A percentile compares a stretch with the other conserved stretches of the same genome.
phyloP scores from a whole-genome alignment of 2,797 vertebrate species.

The Danio tinwini region DNA sequence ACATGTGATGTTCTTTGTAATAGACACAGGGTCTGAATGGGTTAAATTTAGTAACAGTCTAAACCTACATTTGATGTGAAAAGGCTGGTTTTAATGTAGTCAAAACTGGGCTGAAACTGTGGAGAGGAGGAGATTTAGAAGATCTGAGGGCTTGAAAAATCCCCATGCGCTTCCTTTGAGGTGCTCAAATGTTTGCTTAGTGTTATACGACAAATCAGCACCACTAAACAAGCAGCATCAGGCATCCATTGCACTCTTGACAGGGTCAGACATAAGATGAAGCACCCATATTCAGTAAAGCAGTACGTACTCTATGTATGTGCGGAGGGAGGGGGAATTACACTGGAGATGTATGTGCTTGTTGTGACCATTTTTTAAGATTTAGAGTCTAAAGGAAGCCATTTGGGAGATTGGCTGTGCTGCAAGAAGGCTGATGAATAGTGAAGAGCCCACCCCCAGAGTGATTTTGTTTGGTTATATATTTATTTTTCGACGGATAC shows the following conservation, averaged over 20 bases:
- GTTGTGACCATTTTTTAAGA: constrained; percentile 65
- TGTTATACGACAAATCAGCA: constrained; percentile 34
- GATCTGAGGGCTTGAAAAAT: constrained; percentile 42
- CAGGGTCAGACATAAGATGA: constrained; percentile 28
- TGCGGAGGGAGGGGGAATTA: constrained; percentile 34
- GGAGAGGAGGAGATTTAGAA: constrained; percentile 15
- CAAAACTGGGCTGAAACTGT: neutral
- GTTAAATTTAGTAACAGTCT: neutral
- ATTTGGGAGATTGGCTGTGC: constrained; percentile 76
- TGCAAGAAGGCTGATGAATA: constrained; percentile 65
- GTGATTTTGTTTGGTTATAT: constrained; percentile 51
- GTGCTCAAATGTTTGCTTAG: constrained; percentile 19
- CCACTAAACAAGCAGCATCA: constrained; percentile 27
- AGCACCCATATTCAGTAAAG: constrained; percentile 26
- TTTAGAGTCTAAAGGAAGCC: constrained; percentile 69
- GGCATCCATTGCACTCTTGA: constrained; percentile 33
- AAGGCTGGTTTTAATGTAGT: constrained; percentile 3
- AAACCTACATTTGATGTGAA: constrained; percentile 14
- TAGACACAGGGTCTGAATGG: no score
- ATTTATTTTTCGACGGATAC: constrained; percentile 42
- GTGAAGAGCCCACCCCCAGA: constrained; percentile 60
- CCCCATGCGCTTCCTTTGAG: constrained; percentile 22
- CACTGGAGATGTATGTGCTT: constrained; percentile 54
- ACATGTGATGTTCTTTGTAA: no score
- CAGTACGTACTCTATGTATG: neutral